phyloP scores from a whole-genome alignment of 1,140 invertebrate genomes.

The Euglossa dilemma region DNA sequence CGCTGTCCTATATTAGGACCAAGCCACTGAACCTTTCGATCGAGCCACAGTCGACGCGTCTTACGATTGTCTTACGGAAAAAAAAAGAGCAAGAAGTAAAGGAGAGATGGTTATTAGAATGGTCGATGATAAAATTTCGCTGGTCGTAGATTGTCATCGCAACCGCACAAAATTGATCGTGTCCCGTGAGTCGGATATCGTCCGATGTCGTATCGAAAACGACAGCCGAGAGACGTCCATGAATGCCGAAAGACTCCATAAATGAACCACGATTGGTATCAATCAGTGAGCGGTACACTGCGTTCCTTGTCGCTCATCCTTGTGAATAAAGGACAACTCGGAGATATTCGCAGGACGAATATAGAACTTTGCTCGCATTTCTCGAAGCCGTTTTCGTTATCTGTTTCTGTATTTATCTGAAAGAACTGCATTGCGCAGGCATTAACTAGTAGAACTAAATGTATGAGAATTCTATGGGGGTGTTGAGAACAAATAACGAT shows the following conservation, averaged over 20 bases:
- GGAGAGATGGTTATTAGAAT: neutral
- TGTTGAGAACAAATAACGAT: too few relatives aligned
- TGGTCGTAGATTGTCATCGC: neutral
- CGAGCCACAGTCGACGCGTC: neutral
- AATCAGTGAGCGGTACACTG: neutral
- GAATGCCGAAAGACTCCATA: neutral
- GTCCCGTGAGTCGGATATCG: neutral
- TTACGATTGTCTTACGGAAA: neutral
- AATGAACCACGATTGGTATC: neutral
- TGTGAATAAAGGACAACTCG: neutral
- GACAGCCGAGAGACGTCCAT: neutral
- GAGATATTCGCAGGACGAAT: slow-evolving; percentile 38
- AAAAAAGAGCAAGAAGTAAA: neutral
- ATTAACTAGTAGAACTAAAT: neutral
- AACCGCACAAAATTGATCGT: neutral
- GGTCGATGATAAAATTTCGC: neutral
- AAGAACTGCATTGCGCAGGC: neutral
- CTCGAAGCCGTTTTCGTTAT: neutral
- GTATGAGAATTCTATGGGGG: neutral
- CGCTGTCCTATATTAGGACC: slow-evolving; percentile 34
- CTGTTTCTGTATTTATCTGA: neutral
- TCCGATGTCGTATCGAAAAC: neutral
- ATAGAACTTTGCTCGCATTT: neutral
- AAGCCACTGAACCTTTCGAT: neutral
- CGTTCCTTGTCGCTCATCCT: neutral